Evolutionary conservation across 64 coral and sea anemone species (phyloP).

Genomic region (Actinia tenebrosa): DNA sequence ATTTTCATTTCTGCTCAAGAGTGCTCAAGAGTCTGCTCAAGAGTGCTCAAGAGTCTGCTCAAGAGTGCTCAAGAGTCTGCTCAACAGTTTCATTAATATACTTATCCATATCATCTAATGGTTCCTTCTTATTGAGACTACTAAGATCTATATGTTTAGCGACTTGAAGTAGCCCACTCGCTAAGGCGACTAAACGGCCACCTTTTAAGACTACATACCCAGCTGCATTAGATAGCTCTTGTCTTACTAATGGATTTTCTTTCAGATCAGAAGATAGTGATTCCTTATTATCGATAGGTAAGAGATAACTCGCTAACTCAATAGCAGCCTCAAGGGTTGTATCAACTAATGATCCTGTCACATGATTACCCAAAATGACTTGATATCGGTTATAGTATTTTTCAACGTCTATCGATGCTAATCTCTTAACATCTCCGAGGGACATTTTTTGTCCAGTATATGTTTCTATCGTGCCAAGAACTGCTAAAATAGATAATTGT

Average conservation of each 20-base stretch:
- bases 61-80: constrained; percentile 5
- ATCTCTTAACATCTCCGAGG: constrained; percentile 36
- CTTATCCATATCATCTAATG: neutral
- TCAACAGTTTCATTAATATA: constrained; percentile 1
- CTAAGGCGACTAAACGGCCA: constrained; percentile 21
- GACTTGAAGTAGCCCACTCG: constrained; percentile 22
- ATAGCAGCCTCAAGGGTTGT: constrained; percentile 25
- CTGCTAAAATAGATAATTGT: constrained; percentile 15
- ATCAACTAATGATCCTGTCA: constrained; percentile 22
- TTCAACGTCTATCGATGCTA: constrained; percentile 10
- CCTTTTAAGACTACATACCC: constrained; percentile 28
- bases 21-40: constrained; percentile 16
- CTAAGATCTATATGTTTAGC: constrained; percentile 24
- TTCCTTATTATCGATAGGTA: constrained; percentile 22
- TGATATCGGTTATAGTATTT: constrained; percentile 31
- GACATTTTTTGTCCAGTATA: constrained; percentile 26
- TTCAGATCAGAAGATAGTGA: constrained; percentile 19
- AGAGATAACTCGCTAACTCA: constrained; percentile 8
- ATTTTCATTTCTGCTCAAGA: constrained; percentile 1
- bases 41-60: constrained; percentile 4
- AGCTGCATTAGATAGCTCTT: constrained; percentile 22
- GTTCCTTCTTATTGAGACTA: neutral
- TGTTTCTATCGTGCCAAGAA: constrained; percentile 7
- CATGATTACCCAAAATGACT: constrained; percentile 28
- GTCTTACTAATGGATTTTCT: constrained; percentile 19